These are phyloP conservation scores for Nymphalis c-album DNA, from an alignment of 2,888 invertebrate species.

Conservation along the genomic window DNA sequence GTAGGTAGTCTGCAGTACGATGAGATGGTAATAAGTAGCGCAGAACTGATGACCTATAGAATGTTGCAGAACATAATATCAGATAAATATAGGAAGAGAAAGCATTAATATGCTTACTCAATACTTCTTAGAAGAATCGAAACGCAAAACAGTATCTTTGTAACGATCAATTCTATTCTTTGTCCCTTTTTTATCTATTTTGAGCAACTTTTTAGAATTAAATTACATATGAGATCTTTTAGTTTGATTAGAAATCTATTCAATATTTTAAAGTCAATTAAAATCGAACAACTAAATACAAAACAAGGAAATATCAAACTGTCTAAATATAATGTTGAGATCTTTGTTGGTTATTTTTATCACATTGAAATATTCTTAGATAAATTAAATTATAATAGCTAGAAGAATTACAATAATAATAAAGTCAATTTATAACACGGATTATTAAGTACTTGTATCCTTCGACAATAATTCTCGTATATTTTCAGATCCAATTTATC, in stretches of 20 bases:
- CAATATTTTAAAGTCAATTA: background rate
- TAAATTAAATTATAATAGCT: background rate
- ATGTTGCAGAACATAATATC: conserved; percentile 23
- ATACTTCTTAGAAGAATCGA: conserved; percentile 1
- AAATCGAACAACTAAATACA: no score
- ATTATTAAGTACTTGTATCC: background rate
- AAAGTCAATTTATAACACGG: background rate
- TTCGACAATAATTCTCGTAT: no score
- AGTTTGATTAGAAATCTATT: background rate
- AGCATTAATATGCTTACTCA: conserved; percentile 22
- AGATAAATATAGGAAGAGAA: conserved; percentile 31
- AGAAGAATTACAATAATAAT: no score
- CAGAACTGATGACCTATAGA: conserved; percentile 40
- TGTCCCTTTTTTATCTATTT: conserved; percentile 2
- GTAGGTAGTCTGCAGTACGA: conserved; percentile 18
- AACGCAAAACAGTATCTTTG: background rate
- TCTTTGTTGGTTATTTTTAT: background rate
- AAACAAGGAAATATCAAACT: background rate
- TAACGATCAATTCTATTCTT: background rate
- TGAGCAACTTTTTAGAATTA: conserved; percentile 8
- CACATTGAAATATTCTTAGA: background rate
- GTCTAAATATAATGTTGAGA: conserved; percentile 2
- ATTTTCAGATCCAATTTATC: background rate
- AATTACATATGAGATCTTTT: conserved; percentile 5
- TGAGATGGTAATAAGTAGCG: conserved; percentile 34